Base-by-base conservation (phyloP, 2,113 vertebrate genomes). In the Clarias batrachus region DNA sequence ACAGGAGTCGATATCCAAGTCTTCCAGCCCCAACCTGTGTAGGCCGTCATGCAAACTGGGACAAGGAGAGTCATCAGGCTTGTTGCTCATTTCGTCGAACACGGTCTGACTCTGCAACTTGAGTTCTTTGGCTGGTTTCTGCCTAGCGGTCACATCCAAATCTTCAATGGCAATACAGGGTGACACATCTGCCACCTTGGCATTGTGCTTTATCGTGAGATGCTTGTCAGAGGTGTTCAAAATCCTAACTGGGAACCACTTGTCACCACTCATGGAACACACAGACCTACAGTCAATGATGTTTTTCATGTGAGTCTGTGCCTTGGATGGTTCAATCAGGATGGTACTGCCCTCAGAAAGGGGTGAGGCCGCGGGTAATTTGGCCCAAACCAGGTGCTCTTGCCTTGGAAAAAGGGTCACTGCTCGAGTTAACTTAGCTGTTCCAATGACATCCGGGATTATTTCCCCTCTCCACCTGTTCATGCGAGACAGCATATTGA, bases 1-100 rank as follows among this genome's bases (percentile, higher is more conserved):
- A 70, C 86, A 88, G 5, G 80, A 87, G 3, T 88, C 25, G 8
- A 90, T 83, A 74, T 89, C 83, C 11, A 88, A 33, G 3, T 74
- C 83, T 71, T 25, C 25, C 37, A 88, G 33, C 10, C 57, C 71
- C 0, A 90, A n/a, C 5, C 17, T 57, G 8, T 25, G 19, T 9
- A 85, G 48, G 0, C 12, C 54, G 21, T 87, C n/a, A 65, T 27
- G 81, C 13, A 56, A 27, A 19, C 41, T 65, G 21, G 25, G 23
- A n/a, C 23, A 7, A 8, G 62, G 62, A 25, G 8, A 25, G 62
- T 8, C 62, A 7, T 6, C 62, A 9, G 9, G 21, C 23, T 8
- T 48, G 41, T 48, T 48, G 41, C 41, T 6, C 6, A 48, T 48
- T 48, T 48, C 41, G 6, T 25, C 19, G 25, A 3, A 60, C 25